Evolutionary conservation across 2,888 invertebrate genomes (phyloP).

Genomic region (Pterostichus niger): DNA sequence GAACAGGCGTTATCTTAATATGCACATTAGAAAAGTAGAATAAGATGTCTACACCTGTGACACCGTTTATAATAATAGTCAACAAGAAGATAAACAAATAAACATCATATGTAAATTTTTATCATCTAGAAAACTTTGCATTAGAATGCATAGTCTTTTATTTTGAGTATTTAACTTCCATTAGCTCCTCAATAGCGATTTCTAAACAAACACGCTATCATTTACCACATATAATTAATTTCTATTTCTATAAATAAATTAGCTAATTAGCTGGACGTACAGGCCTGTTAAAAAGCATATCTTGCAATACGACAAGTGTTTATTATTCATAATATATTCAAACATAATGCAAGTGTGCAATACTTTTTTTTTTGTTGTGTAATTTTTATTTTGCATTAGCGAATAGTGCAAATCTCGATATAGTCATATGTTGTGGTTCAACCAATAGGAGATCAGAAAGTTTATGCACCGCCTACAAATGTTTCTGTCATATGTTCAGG

Average conservation of each 20-base stretch:
- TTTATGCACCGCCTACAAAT: constrained; percentile 41
- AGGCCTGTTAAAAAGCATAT: constrained; percentile 32
- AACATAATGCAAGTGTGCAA: constrained; percentile 40
- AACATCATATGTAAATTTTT: constrained; percentile 37
- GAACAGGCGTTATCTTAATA: constrained; percentile 30
- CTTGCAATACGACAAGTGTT: constrained; percentile 21
- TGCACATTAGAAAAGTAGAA: constrained; percentile 33
- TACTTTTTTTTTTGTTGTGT: constrained; percentile 14
- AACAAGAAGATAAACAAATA: constrained; percentile 23
- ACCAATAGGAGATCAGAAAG: constrained; percentile 17
- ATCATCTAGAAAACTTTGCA: background rate
- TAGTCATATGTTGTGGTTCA: constrained; percentile 49
- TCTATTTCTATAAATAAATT: constrained; percentile 53
- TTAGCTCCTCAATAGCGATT: constrained; percentile 48
- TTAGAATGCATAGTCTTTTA: background rate
- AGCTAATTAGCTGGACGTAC: constrained; percentile 20
- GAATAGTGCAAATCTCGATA: constrained; percentile 48
- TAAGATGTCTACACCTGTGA: constrained; percentile 26
- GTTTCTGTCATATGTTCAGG: constrained; percentile 1
- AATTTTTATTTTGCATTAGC: constrained; percentile 45
- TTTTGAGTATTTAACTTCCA: constrained; percentile 55
- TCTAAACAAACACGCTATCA: constrained; percentile 50
- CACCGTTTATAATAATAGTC: constrained; percentile 29
- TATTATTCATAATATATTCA: constrained; percentile 53
- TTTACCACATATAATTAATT: constrained; percentile 33